Conservation (phyloP, 2,888 invertebrate genomes). For the Parnassius glacialis region DNA sequence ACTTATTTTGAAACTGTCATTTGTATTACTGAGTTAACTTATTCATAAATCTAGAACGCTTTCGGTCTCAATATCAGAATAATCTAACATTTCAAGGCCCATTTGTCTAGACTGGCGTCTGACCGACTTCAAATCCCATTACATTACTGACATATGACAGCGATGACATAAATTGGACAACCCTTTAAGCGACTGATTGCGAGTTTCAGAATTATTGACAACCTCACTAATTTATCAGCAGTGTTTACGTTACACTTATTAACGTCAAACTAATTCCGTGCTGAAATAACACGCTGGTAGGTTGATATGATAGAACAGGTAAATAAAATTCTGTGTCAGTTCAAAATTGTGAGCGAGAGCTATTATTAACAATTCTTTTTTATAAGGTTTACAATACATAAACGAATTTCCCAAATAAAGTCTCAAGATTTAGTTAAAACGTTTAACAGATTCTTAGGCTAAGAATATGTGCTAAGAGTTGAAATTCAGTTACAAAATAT, state of each 20-base stretch:
- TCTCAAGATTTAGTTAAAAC: too few species aligned
- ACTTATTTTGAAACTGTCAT: background rate
- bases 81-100: slow-evolving; percentile 22
- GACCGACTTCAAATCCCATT: slow-evolving; percentile 27
- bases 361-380: too few species aligned
- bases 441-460: too few species aligned
- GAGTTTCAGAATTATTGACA: slow-evolving; percentile 18
- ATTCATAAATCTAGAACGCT: slow-evolving; percentile 21
- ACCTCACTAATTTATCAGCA: slow-evolving; percentile 14
- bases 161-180: slow-evolving; percentile 32
- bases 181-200: slow-evolving; percentile 5
- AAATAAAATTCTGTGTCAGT: too few species aligned
- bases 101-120: slow-evolving; percentile 43
- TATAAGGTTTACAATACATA: too few species aligned
- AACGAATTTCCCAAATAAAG: too few species aligned
- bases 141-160: slow-evolving; percentile 32
- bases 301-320: too few species aligned
- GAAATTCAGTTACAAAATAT: too few species aligned
- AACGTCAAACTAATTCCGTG: slow-evolving; percentile 1
- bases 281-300: background rate
- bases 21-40: slow-evolving; percentile 10
- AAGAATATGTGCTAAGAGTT: too few species aligned
- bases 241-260: slow-evolving; percentile 1
- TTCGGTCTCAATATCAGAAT: slow-evolving; percentile 9
- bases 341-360: too few species aligned